Evolutionary conservation across 2,113 vertebrate genomes (phyloP).

Genomic region (Tychaedon coryphoeus): DNA sequence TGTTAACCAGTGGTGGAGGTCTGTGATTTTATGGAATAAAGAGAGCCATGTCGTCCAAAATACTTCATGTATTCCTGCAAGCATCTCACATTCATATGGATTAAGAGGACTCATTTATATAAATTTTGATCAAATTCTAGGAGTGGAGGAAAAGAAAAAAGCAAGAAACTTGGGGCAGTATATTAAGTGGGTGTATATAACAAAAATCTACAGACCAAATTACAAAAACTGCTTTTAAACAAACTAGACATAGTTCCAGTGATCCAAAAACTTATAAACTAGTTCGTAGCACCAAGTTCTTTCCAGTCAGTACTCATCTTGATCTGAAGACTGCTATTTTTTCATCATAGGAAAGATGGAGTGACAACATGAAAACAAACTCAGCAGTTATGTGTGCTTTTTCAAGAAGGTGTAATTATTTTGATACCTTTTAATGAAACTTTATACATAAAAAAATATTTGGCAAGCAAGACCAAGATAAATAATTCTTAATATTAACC

Average conservation of each 20-base stretch:
- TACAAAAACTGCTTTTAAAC: not conserved
- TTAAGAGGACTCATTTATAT: not conserved
- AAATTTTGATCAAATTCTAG: not conserved
- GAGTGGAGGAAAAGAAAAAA: not conserved
- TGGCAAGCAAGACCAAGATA: not conserved
- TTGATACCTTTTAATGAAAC: not conserved
- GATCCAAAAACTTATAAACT: not conserved
- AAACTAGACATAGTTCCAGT: not conserved
- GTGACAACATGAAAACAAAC: not conserved
- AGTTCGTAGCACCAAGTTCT: not conserved
- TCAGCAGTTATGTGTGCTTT: not conserved
- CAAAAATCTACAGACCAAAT: not conserved
- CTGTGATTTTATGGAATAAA: not conserved
- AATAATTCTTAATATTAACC: not conserved
- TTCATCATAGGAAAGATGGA: not conserved
- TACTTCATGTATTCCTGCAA: not conserved
- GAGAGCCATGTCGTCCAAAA: accelerated
- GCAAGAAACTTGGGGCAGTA: not conserved
- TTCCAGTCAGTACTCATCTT: not conserved
- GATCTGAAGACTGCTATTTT: not conserved
- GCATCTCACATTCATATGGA: not conserved
- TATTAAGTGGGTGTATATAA: not conserved
- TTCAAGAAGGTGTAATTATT: not conserved
- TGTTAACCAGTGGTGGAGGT: not conserved
- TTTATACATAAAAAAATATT: not conserved